A percentile compares a stretch with the other conserved stretches of the same genome.
These are phyloP conservation scores for Oplegnathus fasciatus DNA, from an alignment of 2,113 vertebrate species.

Conservation along the genomic window DNA sequence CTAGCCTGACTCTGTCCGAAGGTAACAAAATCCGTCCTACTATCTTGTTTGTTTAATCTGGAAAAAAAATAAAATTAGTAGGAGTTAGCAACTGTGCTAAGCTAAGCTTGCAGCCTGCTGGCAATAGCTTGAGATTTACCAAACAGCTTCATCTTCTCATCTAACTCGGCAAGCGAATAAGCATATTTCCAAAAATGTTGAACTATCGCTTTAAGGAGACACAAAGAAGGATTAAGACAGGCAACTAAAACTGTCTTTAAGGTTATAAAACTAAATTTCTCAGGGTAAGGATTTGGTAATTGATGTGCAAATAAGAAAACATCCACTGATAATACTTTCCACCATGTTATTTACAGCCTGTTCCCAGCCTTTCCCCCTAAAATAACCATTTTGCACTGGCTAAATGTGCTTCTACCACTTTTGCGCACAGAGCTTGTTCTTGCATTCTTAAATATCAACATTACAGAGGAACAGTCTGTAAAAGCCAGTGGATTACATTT, in stretches of 20 bases:
- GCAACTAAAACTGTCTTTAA: background rate
- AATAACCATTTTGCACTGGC: background rate
- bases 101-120: background rate
- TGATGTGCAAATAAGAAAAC: background rate
- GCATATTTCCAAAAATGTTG: background rate
- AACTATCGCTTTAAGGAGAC: background rate
- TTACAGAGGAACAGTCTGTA: slow-evolving; percentile 14
- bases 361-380: background rate
- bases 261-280: background rate
- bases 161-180: background rate
- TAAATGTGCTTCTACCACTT: slow-evolving; percentile 2
- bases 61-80: too few relatives aligned
- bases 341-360: background rate
- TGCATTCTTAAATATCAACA: slow-evolving; percentile 35
- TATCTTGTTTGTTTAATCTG: too few relatives aligned
- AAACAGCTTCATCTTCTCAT: background rate
- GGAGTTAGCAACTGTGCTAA: background rate
- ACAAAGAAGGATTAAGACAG: background rate
- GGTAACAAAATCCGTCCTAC: background rate
- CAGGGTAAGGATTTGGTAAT: background rate
- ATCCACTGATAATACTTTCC: background rate
- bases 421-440: background rate
- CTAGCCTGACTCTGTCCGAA: background rate
- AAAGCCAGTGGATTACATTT: slow-evolving; percentile 35
- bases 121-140: background rate